A percentile compares a stretch with the other conserved stretches of the same genome.
Evolutionary conservation across 1,140 invertebrate genomes (phyloP).

Genomic region (Oncopodura yosiiana): DNA sequence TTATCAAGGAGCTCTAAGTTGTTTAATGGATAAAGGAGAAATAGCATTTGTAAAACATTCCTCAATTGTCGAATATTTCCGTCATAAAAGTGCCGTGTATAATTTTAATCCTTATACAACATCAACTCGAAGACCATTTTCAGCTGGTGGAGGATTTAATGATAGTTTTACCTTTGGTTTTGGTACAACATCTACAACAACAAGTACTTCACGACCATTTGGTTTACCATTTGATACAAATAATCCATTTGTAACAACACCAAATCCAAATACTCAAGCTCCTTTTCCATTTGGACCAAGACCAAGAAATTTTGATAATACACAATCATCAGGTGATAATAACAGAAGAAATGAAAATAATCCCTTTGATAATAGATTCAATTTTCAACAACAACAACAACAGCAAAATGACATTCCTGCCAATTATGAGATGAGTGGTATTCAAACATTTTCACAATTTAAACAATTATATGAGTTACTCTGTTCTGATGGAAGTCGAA

Average conservation of each 20-base stretch:
- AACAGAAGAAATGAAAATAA: background rate
- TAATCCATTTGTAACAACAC: background rate
- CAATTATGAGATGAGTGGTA: background rate
- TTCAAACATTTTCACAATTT: conserved; percentile 11
- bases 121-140: background rate
- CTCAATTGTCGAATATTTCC: conserved; percentile 54
- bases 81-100: background rate
- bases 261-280: background rate
- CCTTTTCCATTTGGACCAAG: conserved; percentile 1
- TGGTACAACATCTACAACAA: no score
- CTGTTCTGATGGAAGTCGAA: conserved; percentile 68
- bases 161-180: no score
- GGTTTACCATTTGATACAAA: background rate
- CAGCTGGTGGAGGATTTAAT: no score
- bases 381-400: background rate
- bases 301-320: background rate
- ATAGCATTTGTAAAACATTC: conserved; percentile 86
- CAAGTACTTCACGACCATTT: background rate
- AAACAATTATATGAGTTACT: conserved; percentile 64
- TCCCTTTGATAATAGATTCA: background rate
- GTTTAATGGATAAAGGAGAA: conserved; percentile 74
- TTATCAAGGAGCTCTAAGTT: conserved; percentile 79
- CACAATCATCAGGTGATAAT: background rate
- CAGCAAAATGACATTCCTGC: background rate
- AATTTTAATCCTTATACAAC: background rate